Evolutionary conservation across 2,888 invertebrate genomes (phyloP), one percentile per base, ranked within the genome.

Genomic region (Zaprionus lineosus): DNA sequence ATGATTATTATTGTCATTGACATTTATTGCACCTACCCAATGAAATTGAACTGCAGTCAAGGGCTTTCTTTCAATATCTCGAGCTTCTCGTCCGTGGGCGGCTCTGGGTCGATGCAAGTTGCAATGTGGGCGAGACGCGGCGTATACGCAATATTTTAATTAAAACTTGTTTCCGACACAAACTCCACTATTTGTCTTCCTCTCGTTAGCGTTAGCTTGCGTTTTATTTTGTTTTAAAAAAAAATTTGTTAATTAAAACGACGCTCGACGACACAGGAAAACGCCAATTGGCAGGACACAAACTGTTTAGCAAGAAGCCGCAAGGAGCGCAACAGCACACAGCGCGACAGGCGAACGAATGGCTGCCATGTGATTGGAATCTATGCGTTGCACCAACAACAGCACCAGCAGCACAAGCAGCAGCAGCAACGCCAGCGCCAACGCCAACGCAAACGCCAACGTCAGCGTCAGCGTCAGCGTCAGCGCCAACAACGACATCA

Each of bases 281-380:
- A 40, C 43, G 31, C 36, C 46, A 31, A 63, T 34, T 60, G 46
- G 34, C 8, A 46, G 28, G 43, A 48, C 21, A 33, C n/a, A n/a
- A n/a, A n/a, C 28, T 51, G 47, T 51, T n/a, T 11, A 29, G 16
- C 18, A 41, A n/a, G n/a, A n/a, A n/a, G 39, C 15, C 36, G 46
- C 48, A 43, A 40, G 46, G 18, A 64, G 19, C 41, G 18, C 29
- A 28, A 50, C n/a, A 37, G 52, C 59, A n/a, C n/a, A n/a, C n/a
- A 64, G 65, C 60, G 74, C 78, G 82, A 61, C 60, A 59, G 56
- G 66, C 61, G 67, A 82, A 70, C 74, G 84, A 61, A 59, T 75
- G 59, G 64, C 61, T 44, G 57, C 75, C 85, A 83, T 78, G 79
- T 78, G 79, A 85, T 65, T 73, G 57, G 52, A 43, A 41, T 57